phyloP scores from a whole-genome alignment of 2,797 vertebrate species.

The Bovichtus variegatus region DNA sequence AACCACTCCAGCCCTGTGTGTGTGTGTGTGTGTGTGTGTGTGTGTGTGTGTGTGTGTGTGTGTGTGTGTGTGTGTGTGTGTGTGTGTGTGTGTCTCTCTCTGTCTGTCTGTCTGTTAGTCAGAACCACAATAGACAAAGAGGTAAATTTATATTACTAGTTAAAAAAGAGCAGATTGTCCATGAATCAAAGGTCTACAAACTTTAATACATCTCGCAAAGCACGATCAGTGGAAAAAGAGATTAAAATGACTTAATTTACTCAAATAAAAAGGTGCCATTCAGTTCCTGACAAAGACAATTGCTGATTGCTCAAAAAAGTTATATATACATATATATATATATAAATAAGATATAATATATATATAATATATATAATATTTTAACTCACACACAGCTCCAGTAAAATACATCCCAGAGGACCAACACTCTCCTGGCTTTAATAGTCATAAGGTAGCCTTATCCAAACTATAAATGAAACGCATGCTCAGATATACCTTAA shows the following conservation, averaged over 20 bases:
- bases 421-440: constrained; percentile 1
- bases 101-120: constrained; percentile 33
- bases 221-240: constrained; percentile 52
- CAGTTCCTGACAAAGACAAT: constrained; percentile 54
- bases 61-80: constrained; percentile 19
- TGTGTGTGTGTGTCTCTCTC: not conserved
- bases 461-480: constrained; percentile 18
- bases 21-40: constrained; percentile 11
- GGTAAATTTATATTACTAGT: constrained; percentile 72
- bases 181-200: constrained; percentile 70
- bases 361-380: no score
- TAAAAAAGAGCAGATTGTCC: constrained; percentile 65
- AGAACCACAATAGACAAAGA: constrained; percentile 67
- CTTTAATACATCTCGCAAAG: constrained; percentile 51
- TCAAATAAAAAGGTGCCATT: constrained; percentile 65
- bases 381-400: constrained; percentile 32
- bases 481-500: constrained; percentile 13
- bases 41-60: constrained; percentile 14
- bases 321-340: no score
- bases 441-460: not conserved
- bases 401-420: constrained; percentile 20
- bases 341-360: no score
- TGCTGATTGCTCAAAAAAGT: constrained; percentile 32
- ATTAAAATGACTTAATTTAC: constrained; percentile 44
- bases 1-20: constrained; percentile 59